A percentile compares a stretch with the other conserved stretches of the same genome.
Evolutionary conservation across 1,140 invertebrate genomes (phyloP).

Genomic region (Heliconius nattereri): DNA sequence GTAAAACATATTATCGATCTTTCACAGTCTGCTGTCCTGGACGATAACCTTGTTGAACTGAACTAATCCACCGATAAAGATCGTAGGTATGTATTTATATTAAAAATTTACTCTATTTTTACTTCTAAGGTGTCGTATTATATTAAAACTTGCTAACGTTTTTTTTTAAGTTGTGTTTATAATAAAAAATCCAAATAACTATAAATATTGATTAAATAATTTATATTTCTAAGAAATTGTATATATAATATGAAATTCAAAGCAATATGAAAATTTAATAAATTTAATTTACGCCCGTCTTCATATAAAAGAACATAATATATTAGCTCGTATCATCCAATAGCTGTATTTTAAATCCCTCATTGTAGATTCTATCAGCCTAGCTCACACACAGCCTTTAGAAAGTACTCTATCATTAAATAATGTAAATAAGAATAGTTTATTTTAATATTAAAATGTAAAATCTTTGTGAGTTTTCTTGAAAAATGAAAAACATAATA

Average conservation of each 20-base stretch:
- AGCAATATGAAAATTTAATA: neutral
- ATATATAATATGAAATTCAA: neutral
- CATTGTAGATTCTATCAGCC: neutral
- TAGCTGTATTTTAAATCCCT: neutral
- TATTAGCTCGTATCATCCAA: neutral
- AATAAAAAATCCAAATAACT: neutral
- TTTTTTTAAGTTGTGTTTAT: neutral
- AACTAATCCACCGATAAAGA: neutral
- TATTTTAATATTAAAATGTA: too few relatives aligned
- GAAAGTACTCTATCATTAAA: neutral
- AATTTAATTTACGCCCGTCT: neutral
- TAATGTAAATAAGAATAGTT: neutral
- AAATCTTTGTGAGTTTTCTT: too few relatives aligned
- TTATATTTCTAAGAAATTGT: neutral
- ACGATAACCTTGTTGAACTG: slow-evolving; percentile 6
- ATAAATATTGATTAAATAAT: neutral
- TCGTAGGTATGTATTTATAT: neutral
- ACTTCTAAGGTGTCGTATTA: neutral
- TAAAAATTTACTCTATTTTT: neutral
- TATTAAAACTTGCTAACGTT: neutral
- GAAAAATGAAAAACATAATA: too few relatives aligned
- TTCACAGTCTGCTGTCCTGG: neutral
- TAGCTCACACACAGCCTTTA: too few relatives aligned
- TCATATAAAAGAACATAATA: neutral
- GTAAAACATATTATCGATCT: neutral